Evolutionary conservation across 2,797 vertebrate genomes (phyloP).

Genomic region (Epinephelus coioides): DNA sequence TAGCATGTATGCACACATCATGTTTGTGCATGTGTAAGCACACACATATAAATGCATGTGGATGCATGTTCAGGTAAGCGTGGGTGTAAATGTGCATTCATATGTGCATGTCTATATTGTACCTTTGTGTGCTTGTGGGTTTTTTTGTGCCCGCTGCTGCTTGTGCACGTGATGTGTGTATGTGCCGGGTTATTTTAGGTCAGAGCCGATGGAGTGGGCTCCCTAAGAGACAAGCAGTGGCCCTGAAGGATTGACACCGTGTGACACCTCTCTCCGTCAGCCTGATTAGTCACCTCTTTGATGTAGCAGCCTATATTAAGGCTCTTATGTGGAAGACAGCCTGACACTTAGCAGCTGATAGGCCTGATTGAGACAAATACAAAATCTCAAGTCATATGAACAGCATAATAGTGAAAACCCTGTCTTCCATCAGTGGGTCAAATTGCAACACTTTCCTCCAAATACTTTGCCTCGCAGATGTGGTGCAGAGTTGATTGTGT

Average conservation of each 20-base stretch:
- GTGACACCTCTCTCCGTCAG: slow-evolving; percentile 74
- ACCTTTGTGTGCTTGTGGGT: background rate
- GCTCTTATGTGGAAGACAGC: slow-evolving; percentile 62
- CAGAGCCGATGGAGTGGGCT: slow-evolving; percentile 67
- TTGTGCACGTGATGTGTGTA: slow-evolving; percentile 15
- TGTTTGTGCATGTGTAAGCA: slow-evolving; percentile 6
- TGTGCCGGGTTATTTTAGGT: slow-evolving; percentile 62
- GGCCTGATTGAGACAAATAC: slow-evolving; percentile 63
- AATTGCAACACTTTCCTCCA: slow-evolving; percentile 24
- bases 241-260: slow-evolving; percentile 75
- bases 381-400: slow-evolving; percentile 20
- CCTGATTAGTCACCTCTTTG: slow-evolving; percentile 80
- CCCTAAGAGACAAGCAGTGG: slow-evolving; percentile 61
- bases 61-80: background rate
- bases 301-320: slow-evolving; percentile 72
- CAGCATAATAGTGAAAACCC: slow-evolving; percentile 23
- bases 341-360: slow-evolving; percentile 54
- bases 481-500: slow-evolving; percentile 10
- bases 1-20: slow-evolving; percentile 5
- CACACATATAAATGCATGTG: background rate
- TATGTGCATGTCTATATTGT: background rate
- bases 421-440: slow-evolving; percentile 17
- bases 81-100: background rate
- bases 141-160: slow-evolving; percentile 4
- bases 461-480: background rate